phyloP scores from a whole-genome alignment of 2,113 vertebrate species.

The mouse (Mus musculus) region DNA sequence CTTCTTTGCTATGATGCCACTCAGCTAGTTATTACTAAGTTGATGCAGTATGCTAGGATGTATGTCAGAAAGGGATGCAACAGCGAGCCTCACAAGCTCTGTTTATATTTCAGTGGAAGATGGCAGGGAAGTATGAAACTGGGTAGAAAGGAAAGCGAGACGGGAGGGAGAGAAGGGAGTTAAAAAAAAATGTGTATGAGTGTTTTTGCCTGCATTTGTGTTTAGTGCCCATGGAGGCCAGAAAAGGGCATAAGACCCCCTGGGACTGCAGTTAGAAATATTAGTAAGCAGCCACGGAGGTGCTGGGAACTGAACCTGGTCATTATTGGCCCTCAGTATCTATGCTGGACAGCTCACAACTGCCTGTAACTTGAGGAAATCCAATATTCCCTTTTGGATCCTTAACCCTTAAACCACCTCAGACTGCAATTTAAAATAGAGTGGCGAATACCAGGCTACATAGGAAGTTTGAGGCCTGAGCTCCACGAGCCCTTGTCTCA shows the following conservation, averaged over 20 bases:
- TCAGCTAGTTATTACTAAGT: not conserved
- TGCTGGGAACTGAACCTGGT: not conserved
- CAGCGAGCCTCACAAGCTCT: not conserved
- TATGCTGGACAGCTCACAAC: not conserved
- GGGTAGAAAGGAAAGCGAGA: not conserved
- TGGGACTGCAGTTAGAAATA: not conserved
- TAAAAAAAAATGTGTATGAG: too few species aligned
- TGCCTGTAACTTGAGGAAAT: not conserved
- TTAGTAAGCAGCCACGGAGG: too few species aligned
- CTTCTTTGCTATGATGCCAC: not conserved
- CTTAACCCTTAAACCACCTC: not conserved
- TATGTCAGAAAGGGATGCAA: not conserved
- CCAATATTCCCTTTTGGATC: not conserved
- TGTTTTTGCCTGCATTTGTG: not conserved
- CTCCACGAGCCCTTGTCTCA: not conserved
- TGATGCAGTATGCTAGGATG: not conserved
- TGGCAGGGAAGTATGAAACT: not conserved
- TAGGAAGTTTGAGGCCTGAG: not conserved
- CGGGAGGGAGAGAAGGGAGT: not conserved
- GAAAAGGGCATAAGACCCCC: not conserved
- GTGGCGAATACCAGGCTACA: not conserved
- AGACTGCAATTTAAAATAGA: slow-evolving; percentile 1
- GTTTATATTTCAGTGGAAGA: not conserved
- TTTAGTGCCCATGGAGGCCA: not conserved
- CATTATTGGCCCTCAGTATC: not conserved